phyloP scores from a whole-genome alignment of 1,140 invertebrate genomes.

The Riptortus pedestris region DNA sequence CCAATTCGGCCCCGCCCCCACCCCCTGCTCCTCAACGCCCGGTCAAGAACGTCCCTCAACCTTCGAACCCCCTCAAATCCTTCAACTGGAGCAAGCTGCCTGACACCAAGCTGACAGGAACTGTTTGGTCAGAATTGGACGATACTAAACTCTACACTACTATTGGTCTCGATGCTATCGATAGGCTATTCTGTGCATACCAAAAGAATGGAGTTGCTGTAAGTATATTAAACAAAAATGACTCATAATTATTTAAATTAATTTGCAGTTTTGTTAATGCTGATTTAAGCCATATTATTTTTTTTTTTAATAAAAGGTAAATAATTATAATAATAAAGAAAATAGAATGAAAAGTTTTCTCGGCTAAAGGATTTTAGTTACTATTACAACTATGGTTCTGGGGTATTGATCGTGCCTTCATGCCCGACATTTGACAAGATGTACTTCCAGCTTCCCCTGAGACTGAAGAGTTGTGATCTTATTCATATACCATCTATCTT shows the following conservation, averaged over 20 bases:
- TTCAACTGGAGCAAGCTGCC: conserved; percentile 96
- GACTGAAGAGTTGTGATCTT: too few relatives aligned
- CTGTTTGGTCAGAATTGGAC: conserved; percentile 89
- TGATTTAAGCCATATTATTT: conserved; percentile 13
- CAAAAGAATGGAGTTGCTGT: conserved; percentile 78
- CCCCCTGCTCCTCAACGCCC: conserved; percentile 42
- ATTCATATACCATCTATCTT: too few relatives aligned
- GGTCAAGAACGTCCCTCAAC: conserved; percentile 74
- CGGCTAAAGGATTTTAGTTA: too few relatives aligned
- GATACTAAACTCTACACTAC: conserved; percentile 84
- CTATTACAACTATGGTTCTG: too few relatives aligned
- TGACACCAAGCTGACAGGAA: conserved; percentile 75
- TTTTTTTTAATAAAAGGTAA: conserved; percentile 11
- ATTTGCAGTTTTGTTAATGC: too few relatives aligned
- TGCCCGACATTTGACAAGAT: too few relatives aligned
- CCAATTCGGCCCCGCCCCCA: conserved; percentile 46
- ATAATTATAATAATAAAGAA: conserved; percentile 16
- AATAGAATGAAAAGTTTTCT: too few relatives aligned
- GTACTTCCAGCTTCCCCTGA: too few relatives aligned
- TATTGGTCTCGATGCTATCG: conserved; percentile 85
- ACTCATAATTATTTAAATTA: too few relatives aligned
- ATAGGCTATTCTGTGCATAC: conserved; percentile 89
- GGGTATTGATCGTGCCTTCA: too few relatives aligned
- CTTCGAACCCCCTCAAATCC: conserved; percentile 84
- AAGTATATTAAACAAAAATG: too few relatives aligned